Conservation (phyloP, 2,888 invertebrate genomes). For the Trichopria drosophilae region DNA sequence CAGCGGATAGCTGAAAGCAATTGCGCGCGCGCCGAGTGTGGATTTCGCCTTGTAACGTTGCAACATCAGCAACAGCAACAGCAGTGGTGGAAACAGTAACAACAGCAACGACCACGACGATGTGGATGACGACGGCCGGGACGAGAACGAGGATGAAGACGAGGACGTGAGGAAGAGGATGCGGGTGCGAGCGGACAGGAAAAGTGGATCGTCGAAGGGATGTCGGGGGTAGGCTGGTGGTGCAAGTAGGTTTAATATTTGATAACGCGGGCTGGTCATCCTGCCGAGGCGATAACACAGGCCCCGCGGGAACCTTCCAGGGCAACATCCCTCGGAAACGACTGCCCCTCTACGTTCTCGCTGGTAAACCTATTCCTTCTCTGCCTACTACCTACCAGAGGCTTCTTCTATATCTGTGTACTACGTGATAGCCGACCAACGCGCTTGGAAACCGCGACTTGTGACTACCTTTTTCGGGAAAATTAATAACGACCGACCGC, state of each 20-base stretch:
- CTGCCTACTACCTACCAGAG: constrained; percentile 19
- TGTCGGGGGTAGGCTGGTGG: constrained; percentile 43
- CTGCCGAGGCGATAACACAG: constrained; percentile 57
- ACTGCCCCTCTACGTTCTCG: constrained; percentile 33
- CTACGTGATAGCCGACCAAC: too few species aligned
- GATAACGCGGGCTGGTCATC: constrained; percentile 58
- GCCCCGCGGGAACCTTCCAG: constrained; percentile 58
- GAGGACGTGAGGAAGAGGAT: constrained; percentile 34
- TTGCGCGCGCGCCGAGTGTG: constrained; percentile 4
- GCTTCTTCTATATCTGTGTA: too few species aligned
- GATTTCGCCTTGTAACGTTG: neutral
- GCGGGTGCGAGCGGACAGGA: constrained; percentile 31
- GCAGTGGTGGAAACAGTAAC: constrained; percentile 1
- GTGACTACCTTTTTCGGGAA: constrained; percentile 16
- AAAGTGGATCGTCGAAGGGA: too few species aligned
- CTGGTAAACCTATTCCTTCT: constrained; percentile 35
- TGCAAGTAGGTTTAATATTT: constrained; percentile 59
- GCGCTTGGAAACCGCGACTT: constrained; percentile 12
- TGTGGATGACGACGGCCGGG: constrained; percentile 4
- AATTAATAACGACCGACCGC: constrained; percentile 21
- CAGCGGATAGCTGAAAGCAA: neutral
- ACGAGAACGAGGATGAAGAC: constrained; percentile 21
- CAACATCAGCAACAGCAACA: constrained; percentile 6
- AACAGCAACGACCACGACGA: constrained; percentile 7
- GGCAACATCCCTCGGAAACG: constrained; percentile 56